Evolutionary conservation across 1,140 invertebrate species (phyloP).

Genomic region (Atta cephalotes): DNA sequence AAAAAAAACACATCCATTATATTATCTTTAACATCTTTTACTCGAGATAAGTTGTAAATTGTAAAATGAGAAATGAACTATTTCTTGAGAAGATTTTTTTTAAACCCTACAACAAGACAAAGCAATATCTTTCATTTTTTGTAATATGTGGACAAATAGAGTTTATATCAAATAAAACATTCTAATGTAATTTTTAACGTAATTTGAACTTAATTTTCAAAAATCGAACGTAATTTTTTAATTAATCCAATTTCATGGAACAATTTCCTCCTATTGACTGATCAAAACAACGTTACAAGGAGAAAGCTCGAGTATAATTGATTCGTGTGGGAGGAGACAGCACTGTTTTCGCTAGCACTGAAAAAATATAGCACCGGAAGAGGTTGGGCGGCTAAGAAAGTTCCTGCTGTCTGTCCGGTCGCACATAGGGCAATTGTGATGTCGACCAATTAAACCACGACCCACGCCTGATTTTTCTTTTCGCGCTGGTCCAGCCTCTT

Average conservation of each 20-base stretch:
- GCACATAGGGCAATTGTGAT: conserved; percentile 70
- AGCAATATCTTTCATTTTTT: background rate
- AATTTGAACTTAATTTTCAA: background rate
- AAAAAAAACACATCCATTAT: background rate
- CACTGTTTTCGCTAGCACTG: conserved; percentile 60
- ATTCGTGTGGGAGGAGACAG: conserved; percentile 66
- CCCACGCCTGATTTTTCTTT: conserved; percentile 72
- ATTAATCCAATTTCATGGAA: background rate
- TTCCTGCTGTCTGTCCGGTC: conserved; percentile 57
- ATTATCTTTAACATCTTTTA: background rate
- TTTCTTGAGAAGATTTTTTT: background rate
- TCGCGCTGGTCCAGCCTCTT: conserved; percentile 58
- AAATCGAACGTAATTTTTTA: background rate
- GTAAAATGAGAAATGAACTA: background rate
- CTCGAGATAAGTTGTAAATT: background rate
- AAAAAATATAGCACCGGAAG: conserved; percentile 72
- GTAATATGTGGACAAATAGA: background rate
- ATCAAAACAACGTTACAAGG: conserved; percentile 1
- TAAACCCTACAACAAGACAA: background rate
- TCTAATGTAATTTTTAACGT: background rate
- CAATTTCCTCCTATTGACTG: background rate
- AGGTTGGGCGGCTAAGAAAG: conserved; percentile 74
- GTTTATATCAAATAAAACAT: background rate
- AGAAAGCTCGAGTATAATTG: conserved; percentile 23
- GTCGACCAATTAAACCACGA: conserved; percentile 73